phyloP scores from a whole-genome alignment of 2,113 vertebrate genomes.

The Monopterus albus region DNA sequence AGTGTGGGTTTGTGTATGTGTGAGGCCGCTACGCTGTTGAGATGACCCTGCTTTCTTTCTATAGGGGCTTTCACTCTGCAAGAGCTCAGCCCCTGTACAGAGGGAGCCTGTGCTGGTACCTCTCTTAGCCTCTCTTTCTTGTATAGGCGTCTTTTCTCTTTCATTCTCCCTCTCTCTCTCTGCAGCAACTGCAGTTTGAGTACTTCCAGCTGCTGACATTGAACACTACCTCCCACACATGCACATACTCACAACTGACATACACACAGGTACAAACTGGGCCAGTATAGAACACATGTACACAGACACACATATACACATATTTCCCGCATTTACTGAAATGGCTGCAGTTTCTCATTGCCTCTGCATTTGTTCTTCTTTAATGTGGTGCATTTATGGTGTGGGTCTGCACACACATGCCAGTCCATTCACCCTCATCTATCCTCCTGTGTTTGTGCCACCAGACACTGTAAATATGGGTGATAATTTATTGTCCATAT shows the following conservation, averaged over 20 bases:
- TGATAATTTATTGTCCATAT: constrained; percentile 85
- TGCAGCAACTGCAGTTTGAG: constrained; percentile 78
- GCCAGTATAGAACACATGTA: constrained; percentile 55
- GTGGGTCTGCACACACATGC: not conserved
- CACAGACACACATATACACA: constrained; percentile 8
- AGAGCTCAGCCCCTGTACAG: constrained; percentile 74
- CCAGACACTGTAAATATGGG: constrained; percentile 80
- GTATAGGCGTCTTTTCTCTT: constrained; percentile 62
- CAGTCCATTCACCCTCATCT: constrained; percentile 16
- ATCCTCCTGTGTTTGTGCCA: constrained; percentile 34
- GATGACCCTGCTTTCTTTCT: constrained; percentile 79
- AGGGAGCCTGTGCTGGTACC: constrained; percentile 75
- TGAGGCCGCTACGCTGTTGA: constrained; percentile 58
- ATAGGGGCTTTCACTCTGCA: constrained; percentile 78
- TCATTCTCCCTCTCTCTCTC: constrained; percentile 46
- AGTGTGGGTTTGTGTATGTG: constrained; percentile 37
- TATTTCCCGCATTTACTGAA: constrained; percentile 73
- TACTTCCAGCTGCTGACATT: constrained; percentile 87
- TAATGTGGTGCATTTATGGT: not conserved
- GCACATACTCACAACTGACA: constrained; percentile 49
- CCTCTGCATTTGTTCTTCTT: constrained; percentile 34
- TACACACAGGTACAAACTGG: constrained; percentile 58
- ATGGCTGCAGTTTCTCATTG: constrained; percentile 74
- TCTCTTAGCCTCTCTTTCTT: constrained; percentile 71
- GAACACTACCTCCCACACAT: constrained; percentile 77